Percentiles rank a stretch among this genome's conserved stretches.
These are phyloP conservation scores for Pogonomyrmex barbatus DNA, from an alignment of 1,140 invertebrate species.

Conservation along the genomic window DNA sequence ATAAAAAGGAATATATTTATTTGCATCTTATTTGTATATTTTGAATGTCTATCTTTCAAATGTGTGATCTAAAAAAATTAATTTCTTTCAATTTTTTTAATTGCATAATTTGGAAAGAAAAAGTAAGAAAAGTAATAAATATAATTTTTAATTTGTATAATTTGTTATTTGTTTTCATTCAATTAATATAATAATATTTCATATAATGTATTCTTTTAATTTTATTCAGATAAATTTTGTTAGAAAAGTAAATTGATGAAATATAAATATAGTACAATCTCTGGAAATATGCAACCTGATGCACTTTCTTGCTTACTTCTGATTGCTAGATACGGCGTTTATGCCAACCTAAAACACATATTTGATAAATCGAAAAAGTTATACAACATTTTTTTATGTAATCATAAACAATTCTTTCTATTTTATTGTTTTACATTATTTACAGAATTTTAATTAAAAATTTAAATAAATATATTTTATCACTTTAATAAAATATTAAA, in stretches of 20 bases:
- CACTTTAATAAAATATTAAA: background rate
- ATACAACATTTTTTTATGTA: background rate
- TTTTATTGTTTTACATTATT: background rate
- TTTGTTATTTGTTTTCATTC: no score
- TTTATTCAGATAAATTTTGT: no score
- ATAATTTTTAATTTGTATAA: no score
- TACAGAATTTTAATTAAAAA: background rate
- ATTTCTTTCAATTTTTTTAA: background rate
- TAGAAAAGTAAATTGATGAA: background rate
- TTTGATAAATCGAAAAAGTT: background rate
- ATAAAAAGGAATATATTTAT: background rate
- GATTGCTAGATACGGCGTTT: background rate
- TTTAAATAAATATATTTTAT: background rate
- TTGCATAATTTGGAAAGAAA: background rate
- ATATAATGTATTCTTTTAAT: no score
- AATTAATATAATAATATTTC: no score
- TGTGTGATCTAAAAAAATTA: background rate
- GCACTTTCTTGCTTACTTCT: constrained; percentile 9
- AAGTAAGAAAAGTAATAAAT: background rate
- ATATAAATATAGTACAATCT: background rate
- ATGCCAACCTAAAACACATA: background rate
- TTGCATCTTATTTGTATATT: background rate
- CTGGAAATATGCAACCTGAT: background rate
- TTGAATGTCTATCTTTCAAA: background rate
- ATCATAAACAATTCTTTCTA: background rate